A percentile compares a stretch with the other conserved stretches of the same genome.
These are phyloP conservation scores for Schizothorax lantsangensis DNA, from an alignment of 2,797 vertebrate species.

Conservation along the genomic window DNA sequence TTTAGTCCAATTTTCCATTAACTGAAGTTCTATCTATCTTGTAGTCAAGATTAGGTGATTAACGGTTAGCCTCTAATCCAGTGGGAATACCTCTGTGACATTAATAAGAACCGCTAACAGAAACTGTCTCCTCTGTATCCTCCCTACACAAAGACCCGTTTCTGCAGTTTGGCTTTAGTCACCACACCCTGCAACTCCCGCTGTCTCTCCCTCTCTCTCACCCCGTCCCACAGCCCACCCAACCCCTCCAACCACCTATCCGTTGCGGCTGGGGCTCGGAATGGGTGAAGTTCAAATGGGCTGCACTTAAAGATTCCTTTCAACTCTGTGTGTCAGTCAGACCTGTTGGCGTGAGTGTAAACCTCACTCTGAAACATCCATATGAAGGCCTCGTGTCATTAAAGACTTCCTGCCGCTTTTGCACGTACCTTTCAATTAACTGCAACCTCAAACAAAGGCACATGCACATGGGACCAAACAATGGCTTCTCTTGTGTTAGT, in stretches of 20 bases:
- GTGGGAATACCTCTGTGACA: background rate
- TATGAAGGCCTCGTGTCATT: slow-evolving; percentile 47
- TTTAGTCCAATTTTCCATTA: background rate
- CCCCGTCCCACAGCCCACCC: slow-evolving; percentile 27
- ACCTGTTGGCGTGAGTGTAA: slow-evolving; percentile 48
- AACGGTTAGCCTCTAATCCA: background rate
- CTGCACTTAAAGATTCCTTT: slow-evolving; percentile 64
- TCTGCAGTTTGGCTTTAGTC: slow-evolving; percentile 48
- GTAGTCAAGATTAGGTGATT: background rate
- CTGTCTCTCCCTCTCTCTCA: slow-evolving; percentile 22
- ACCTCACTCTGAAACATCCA: slow-evolving; percentile 56
- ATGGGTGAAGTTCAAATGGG: slow-evolving; percentile 55
- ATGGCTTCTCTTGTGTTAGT: slow-evolving; percentile 54
- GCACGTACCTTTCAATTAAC: slow-evolving; percentile 68
- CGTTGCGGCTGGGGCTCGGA: slow-evolving; percentile 53
- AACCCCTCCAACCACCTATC: slow-evolving; percentile 47
- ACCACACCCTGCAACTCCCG: slow-evolving; percentile 54
- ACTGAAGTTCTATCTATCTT: background rate
- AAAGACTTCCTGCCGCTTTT: slow-evolving; percentile 61
- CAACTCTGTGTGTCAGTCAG: slow-evolving; percentile 59
- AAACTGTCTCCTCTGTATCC: slow-evolving; percentile 29
- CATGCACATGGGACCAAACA: slow-evolving; percentile 56
- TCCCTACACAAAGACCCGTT: slow-evolving; percentile 31
- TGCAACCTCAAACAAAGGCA: slow-evolving; percentile 58
- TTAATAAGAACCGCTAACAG: background rate